Conservation (phyloP, 1,140 invertebrate genomes). For the Macrobrachium nipponense region DNA sequence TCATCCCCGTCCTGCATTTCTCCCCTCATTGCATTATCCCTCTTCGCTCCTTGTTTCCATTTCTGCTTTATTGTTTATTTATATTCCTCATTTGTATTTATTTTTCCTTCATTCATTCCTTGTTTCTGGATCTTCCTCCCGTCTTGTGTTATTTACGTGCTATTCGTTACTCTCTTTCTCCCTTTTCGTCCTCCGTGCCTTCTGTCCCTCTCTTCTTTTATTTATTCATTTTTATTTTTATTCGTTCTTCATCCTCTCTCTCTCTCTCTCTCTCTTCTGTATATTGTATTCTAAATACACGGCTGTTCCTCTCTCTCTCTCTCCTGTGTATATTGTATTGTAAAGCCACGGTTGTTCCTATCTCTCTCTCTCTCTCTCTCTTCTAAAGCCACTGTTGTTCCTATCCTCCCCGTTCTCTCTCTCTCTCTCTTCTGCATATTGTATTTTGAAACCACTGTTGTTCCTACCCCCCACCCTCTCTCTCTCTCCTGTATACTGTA, state of each 20-base stretch:
- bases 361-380: conserved; percentile 26
- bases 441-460: background rate
- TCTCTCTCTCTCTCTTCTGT: too few relatives aligned
- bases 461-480: background rate
- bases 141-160: background rate
- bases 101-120: background rate
- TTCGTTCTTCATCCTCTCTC: background rate
- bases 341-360: too few relatives aligned
- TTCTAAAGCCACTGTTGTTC: background rate
- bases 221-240: background rate
- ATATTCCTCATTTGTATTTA: too few relatives aligned
- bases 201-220: background rate
- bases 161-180: background rate
- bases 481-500: background rate
- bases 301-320: background rate
- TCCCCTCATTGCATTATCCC: background rate
- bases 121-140: background rate
- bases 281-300: background rate
- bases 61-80: background rate
- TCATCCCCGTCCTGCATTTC: background rate
- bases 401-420: background rate
- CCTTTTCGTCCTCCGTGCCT: background rate
- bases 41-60: background rate
- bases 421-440: background rate
- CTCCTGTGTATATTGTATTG: too few relatives aligned